A percentile compares a stretch with the other conserved stretches of the same genome.
Conservation (phyloP, 2,113 vertebrate species). For the Dromas ardeola region DNA sequence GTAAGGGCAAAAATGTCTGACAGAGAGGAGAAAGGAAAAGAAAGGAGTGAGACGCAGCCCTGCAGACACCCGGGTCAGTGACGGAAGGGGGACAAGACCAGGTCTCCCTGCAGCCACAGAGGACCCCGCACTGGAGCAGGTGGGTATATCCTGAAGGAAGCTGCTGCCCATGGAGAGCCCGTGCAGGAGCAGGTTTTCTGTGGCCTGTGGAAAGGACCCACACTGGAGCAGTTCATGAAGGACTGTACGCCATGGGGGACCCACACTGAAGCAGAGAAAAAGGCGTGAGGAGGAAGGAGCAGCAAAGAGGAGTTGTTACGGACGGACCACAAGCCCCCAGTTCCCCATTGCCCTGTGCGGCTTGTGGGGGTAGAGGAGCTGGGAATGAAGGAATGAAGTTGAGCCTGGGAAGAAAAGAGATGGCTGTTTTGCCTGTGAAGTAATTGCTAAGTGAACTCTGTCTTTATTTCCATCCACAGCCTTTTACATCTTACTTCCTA, state of each 20-base stretch:
- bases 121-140: background rate
- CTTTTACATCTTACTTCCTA: background rate
- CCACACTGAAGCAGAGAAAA: background rate
- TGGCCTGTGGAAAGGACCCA: background rate
- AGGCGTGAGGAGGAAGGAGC: background rate
- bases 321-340: background rate
- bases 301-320: rapidly evolving
- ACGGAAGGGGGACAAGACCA: background rate
- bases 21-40: background rate
- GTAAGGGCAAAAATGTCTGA: background rate
- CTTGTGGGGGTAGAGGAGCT: background rate
- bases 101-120: background rate
- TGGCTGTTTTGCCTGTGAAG: background rate
- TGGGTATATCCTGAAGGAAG: background rate
- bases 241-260: background rate
- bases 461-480: background rate
- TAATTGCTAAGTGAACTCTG: background rate
- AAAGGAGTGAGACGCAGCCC: background rate
- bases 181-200: background rate
- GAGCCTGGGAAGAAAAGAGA: background rate
- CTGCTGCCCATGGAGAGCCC: background rate
- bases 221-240: background rate
- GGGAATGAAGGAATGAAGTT: background rate
- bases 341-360: background rate
- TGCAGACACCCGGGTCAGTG: background rate